Evolutionary conservation across 2,888 invertebrate genomes (phyloP).

Genomic region (Metopia argyrocephala): DNA sequence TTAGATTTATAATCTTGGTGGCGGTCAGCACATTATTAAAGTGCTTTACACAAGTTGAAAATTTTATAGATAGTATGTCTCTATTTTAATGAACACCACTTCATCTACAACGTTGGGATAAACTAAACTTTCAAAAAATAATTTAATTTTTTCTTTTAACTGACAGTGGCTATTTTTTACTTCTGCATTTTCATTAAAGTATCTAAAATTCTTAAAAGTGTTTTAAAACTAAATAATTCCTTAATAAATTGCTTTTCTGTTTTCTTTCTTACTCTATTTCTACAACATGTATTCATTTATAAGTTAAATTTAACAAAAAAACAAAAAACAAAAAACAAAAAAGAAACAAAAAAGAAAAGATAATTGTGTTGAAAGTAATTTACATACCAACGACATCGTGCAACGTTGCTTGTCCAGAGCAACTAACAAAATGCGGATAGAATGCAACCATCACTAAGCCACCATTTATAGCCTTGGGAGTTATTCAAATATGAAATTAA

Average conservation of each 20-base stretch:
- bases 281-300: conserved; percentile 51
- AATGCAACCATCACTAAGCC: conserved; percentile 85
- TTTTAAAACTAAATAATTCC: too few relatives aligned
- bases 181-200: too few relatives aligned
- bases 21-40: too few relatives aligned
- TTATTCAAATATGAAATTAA: conserved; percentile 60
- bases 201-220: too few relatives aligned
- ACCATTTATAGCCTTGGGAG: conserved; percentile 81
- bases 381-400: conserved; percentile 82
- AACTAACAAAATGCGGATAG: conserved; percentile 82
- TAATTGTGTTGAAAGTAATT: conserved; percentile 40
- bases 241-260: neutral
- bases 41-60: too few relatives aligned
- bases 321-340: conserved; percentile 5
- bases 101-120: too few relatives aligned
- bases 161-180: too few relatives aligned
- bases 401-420: conserved; percentile 81
- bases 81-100: too few relatives aligned
- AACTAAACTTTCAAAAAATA: too few relatives aligned
- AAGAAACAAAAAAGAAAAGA: conserved; percentile 15
- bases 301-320: conserved; percentile 19
- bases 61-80: too few relatives aligned
- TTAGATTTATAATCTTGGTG: too few relatives aligned
- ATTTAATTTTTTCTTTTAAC: too few relatives aligned
- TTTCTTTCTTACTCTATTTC: neutral